Evolutionary conservation across 64 coral and sea anemone genomes (phyloP).

Genomic region (Stichodactyla mertensii): DNA sequence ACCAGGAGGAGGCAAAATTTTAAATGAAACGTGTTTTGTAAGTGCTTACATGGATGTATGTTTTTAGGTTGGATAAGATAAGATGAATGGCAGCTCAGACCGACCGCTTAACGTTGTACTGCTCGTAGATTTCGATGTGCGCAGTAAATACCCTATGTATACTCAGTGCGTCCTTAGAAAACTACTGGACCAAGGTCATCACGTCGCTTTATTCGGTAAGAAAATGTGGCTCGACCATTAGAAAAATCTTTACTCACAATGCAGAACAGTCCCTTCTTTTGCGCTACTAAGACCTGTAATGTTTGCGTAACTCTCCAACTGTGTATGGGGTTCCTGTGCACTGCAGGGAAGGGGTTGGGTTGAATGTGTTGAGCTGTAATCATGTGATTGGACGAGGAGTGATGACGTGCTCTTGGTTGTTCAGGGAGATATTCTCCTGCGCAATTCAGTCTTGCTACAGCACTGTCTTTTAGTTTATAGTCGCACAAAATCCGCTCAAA

Average conservation of each 20-base stretch:
- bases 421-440: too few species aligned
- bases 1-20: too few species aligned
- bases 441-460: too few species aligned
- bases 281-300: neutral
- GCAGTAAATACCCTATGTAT: slow-evolving; percentile 48
- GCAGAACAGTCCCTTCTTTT: neutral
- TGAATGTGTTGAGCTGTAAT: too few species aligned
- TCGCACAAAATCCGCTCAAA: too few species aligned
- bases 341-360: too few species aligned
- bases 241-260: neutral
- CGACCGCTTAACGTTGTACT: slow-evolving; percentile 62
- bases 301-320: neutral
- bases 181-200: slow-evolving; percentile 70
- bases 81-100: neutral
- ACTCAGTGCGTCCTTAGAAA: slow-evolving; percentile 73
- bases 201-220: slow-evolving; percentile 84
- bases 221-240: neutral
- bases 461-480: too few species aligned
- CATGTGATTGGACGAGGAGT: too few species aligned
- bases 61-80: neutral
- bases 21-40: neutral
- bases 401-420: too few species aligned
- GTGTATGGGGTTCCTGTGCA: neutral
- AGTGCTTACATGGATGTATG: neutral
- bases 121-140: slow-evolving; percentile 62